Percentiles rank a stretch among this genome's conserved stretches.
phyloP scores from a whole-genome alignment of 1,140 invertebrate genomes.

The Phenacoccus solenopsis region DNA sequence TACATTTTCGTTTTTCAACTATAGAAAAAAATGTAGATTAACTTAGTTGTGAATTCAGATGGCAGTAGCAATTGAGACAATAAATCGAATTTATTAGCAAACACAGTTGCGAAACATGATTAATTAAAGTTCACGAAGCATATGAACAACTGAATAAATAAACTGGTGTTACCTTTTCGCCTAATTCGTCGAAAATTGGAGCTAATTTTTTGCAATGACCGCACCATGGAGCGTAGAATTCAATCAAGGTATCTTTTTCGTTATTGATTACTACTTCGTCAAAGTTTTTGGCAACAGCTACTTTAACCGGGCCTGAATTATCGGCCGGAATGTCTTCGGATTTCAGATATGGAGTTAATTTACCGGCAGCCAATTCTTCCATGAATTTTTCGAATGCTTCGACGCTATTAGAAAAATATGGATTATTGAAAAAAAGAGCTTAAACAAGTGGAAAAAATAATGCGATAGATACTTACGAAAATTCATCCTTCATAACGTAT shows the following conservation, averaged over 20 bases:
- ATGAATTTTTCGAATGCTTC: conserved; percentile 82
- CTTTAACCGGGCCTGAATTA: conserved; percentile 72
- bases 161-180: conserved; percentile 53
- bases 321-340: conserved; percentile 84
- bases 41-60: neutral
- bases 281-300: conserved; percentile 94
- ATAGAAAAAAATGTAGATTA: conserved; percentile 26
- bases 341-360: conserved; percentile 86
- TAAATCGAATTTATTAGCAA: neutral
- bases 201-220: conserved; percentile 95
- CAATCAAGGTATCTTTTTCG: conserved; percentile 85
- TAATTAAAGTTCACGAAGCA: neutral
- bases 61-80: neutral
- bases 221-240: conserved; percentile 99
- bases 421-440: neutral
- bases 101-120: neutral
- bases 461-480: conserved; percentile 47
- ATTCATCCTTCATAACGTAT: conserved; percentile 80
- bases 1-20: conserved; percentile 76
- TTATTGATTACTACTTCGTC: conserved; percentile 86
- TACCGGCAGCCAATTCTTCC: conserved; percentile 65
- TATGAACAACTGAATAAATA: neutral
- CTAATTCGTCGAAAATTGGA: conserved; percentile 88
- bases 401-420: conserved; percentile 43
- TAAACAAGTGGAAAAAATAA: conserved; percentile 11